Percentiles rank a stretch among this genome's conserved stretches.
phyloP scores from a whole-genome alignment of 2,797 vertebrate genomes.

The Antennarius maculatus region DNA sequence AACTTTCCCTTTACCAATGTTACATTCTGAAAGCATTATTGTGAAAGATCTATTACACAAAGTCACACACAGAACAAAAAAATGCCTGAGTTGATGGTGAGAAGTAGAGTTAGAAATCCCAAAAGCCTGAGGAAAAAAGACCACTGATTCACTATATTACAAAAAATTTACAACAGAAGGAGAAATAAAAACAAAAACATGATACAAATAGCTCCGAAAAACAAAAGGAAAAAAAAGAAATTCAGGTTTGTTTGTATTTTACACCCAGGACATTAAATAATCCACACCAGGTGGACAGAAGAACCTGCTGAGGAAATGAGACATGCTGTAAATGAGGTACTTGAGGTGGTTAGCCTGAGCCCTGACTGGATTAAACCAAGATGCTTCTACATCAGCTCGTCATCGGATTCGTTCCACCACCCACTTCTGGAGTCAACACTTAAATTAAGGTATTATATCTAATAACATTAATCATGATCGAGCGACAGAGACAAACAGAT shows the following conservation, averaged over 20 bases:
- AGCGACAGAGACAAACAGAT: conserved; percentile 50
- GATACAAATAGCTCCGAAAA: conserved; percentile 82
- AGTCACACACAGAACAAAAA: conserved; percentile 85
- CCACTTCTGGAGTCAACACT: conserved; percentile 70
- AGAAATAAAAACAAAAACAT: conserved; percentile 81
- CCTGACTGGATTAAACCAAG: conserved; percentile 75
- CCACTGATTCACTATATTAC: conserved; percentile 95
- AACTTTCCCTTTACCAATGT: conserved; percentile 86
- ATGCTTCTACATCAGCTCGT: conserved; percentile 69
- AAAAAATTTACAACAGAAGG: conserved; percentile 93
- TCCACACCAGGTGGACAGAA: conserved; percentile 87
- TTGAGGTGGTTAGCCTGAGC: conserved; percentile 90
- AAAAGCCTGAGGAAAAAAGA: conserved; percentile 91
- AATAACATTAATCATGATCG: conserved; percentile 76
- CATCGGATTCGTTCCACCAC: conserved; percentile 50
- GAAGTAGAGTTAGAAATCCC: conserved; percentile 86
- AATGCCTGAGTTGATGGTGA: conserved; percentile 94
- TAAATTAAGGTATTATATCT: conserved; percentile 83
- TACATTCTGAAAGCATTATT: conserved; percentile 89
- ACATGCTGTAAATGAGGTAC: conserved; percentile 97
- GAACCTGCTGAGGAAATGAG: conserved; percentile 87
- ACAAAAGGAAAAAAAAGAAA: conserved; percentile 22
- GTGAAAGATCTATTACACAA: conserved; percentile 83
- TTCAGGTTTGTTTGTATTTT: conserved; percentile 65
- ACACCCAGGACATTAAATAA: conserved; percentile 98